phyloP scores from a whole-genome alignment of 2,888 invertebrate species.

The Drosophila pullipes region DNA sequence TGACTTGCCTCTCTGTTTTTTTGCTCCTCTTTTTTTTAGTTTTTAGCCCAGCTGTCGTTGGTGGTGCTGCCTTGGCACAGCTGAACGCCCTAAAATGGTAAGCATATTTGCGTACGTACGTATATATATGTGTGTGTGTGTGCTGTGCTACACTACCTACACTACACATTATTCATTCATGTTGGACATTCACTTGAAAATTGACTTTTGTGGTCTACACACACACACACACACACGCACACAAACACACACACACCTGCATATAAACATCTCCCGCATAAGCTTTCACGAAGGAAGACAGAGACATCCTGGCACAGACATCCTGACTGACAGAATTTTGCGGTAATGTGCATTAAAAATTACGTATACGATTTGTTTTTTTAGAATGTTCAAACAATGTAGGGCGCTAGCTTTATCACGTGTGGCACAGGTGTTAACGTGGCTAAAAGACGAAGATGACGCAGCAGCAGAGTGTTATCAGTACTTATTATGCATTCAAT shows the following conservation, averaged over 20 bases:
- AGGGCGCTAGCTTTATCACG: constrained; percentile 24
- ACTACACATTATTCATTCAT: constrained; percentile 74
- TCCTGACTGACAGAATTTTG: constrained; percentile 53
- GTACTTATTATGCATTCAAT: background rate
- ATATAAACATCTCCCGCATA: background rate
- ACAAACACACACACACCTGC: background rate
- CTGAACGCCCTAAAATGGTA: constrained; percentile 56
- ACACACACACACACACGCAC: constrained; percentile 16
- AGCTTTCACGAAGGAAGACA: constrained; percentile 10
- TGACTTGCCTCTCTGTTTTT: constrained; percentile 29
- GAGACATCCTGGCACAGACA: constrained; percentile 42
- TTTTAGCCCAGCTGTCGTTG: constrained; percentile 26
- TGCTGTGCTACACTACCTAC: constrained; percentile 29
- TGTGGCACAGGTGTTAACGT: constrained; percentile 43
- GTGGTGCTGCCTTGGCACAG: constrained; percentile 34
- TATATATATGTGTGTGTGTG: background rate
- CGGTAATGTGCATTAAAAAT: constrained; percentile 60
- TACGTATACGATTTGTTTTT: constrained; percentile 51
- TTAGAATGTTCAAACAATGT: constrained; percentile 34
- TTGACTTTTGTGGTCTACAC: constrained; percentile 67
- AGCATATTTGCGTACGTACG: constrained; percentile 48
- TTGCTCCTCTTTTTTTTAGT: constrained; percentile 12
- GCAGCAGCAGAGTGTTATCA: background rate
- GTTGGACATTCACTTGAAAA: constrained; percentile 76
- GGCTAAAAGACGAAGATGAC: constrained; percentile 1